Evolutionary conservation across 2,888 invertebrate genomes (phyloP).

Genomic region (Standfussiana lucernea): DNA sequence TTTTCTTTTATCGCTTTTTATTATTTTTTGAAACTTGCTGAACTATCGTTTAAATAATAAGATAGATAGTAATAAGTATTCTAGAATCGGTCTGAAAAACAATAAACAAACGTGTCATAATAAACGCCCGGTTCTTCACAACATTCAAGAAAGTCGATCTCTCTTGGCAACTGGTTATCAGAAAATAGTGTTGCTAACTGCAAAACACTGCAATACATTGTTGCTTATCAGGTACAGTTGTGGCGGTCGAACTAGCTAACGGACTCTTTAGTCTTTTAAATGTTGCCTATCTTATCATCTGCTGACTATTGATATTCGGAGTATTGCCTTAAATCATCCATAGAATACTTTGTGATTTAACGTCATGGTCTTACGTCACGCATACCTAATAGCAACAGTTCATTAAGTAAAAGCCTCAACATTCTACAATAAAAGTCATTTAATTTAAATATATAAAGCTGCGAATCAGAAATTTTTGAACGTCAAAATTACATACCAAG

Average conservation of each 20-base stretch:
- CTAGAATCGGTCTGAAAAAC: background rate
- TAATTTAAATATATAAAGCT: too few species aligned
- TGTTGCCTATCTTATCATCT: background rate
- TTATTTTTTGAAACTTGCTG: background rate
- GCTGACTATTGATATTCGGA: background rate
- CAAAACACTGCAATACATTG: slow-evolving; percentile 28
- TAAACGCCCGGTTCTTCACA: background rate
- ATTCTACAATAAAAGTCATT: too few species aligned
- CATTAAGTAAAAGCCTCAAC: too few species aligned
- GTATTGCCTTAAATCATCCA: background rate
- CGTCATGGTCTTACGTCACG: too few species aligned
- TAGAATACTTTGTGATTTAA: background rate
- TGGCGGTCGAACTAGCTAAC: background rate
- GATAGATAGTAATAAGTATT: background rate
- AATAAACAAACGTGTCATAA: background rate
- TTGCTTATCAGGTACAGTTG: slow-evolving; percentile 32
- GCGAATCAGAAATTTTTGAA: background rate
- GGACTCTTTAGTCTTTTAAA: background rate
- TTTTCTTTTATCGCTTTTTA: background rate
- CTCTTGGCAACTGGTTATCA: slow-evolving; percentile 27
- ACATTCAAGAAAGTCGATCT: slow-evolving; percentile 7
- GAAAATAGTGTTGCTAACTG: slow-evolving; percentile 5
- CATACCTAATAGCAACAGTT: too few species aligned
- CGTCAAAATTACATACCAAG: background rate
- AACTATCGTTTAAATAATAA: background rate